Evolutionary conservation across 2,888 invertebrate species (phyloP).

Genomic region (Dryadula phaetusa): DNA sequence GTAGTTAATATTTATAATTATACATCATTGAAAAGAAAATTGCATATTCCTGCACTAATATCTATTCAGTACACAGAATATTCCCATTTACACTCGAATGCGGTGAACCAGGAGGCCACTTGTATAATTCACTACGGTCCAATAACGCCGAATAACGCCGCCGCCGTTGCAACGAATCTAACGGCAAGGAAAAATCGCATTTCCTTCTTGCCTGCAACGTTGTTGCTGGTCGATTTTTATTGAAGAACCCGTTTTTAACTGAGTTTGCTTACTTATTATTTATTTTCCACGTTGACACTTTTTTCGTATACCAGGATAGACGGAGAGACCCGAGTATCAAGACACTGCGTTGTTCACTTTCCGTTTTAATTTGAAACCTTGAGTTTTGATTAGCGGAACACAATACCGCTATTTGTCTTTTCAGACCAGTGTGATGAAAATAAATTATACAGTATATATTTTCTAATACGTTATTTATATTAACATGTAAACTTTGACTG

Average conservation of each 20-base stretch:
- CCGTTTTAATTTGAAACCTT: no score
- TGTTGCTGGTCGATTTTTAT: not conserved
- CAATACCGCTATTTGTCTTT: no score
- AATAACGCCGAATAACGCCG: constrained; percentile 22
- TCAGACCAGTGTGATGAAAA: no score
- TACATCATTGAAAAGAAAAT: constrained; percentile 12
- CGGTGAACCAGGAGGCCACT: constrained; percentile 17
- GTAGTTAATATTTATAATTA: no score
- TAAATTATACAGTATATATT: no score
- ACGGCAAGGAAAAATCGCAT: constrained; percentile 20
- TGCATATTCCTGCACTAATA: not conserved
- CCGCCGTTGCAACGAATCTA: constrained; percentile 15
- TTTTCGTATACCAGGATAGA: no score
- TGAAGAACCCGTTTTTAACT: not conserved
- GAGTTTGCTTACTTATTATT: not conserved
- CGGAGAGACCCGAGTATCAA: no score
- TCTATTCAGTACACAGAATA: not conserved
- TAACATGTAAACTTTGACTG: no score
- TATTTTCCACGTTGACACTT: no score
- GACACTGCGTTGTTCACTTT: no score
- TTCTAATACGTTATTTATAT: no score
- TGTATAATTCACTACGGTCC: constrained; percentile 27
- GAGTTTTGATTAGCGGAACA: no score
- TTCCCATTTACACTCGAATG: constrained; percentile 18
- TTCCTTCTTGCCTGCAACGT: not conserved